Base-by-base conservation (phyloP, 2,888 invertebrate species). In the Anoplius nigerrimus region DNA sequence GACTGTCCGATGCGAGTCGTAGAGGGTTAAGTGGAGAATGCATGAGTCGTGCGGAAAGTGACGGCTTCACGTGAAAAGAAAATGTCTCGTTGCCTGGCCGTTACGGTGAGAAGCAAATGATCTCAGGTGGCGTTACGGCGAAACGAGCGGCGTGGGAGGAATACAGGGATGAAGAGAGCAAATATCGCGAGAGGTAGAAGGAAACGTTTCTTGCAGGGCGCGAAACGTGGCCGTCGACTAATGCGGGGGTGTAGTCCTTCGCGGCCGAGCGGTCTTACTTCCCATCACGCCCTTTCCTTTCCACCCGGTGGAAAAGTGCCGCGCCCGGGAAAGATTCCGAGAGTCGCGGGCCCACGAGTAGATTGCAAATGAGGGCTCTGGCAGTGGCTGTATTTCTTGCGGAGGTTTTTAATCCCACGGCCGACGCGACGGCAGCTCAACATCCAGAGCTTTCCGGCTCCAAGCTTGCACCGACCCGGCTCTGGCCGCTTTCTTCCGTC, bases 301-400 rank as follows among this genome's bases (percentile, higher is more conserved):
- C 11, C 42, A 6, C 42, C 42, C 5, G 15, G 51, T 54, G 67
- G 52, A 60, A 72, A 72, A 66, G 61, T 22, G 61, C 21, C 56
- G 45, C 60, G 66, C 58, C 43, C 54, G 54, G 69, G 48, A 16
- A 48, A 48, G 48, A 16, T 34, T 34, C 34, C 11, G 34, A 3
- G 34, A 16, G 48, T n/a, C 48, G 55, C 54, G 57, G 59, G 57
- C 61, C 55, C 51, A 13, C 66, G 60, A 67, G 74, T 66, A 78
- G 84, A 79, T 86, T 83, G 82, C 82, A 86, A 86, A 86, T 86
- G 86, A 85, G 84, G 82, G 82, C 82, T 82, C 83, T 80, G 75
- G 76, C 81, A 78, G 76, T 76, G 72, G 79, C 82, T 81, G 78
- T 83, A 84, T 86, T 86, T 85, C 84, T 84, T 84, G 78, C 79